phyloP scores from a whole-genome alignment of 2,797 vertebrate genomes.

The Peromyscus attwateri region DNA sequence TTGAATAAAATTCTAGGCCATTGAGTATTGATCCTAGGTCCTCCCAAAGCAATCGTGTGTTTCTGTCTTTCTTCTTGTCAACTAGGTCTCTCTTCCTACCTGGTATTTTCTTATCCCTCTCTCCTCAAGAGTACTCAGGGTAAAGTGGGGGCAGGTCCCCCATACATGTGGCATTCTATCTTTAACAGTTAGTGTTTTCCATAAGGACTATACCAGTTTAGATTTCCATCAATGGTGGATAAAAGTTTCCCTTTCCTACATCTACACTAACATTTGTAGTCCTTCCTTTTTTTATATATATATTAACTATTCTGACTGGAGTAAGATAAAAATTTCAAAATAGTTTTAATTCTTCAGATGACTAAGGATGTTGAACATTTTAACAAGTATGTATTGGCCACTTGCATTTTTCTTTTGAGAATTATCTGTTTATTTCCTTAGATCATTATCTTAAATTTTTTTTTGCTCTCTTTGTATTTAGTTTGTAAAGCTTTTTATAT shows the following conservation, averaged over 20 bases:
- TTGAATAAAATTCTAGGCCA: too few species aligned
- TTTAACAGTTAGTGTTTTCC: not conserved
- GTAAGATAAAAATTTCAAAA: not conserved
- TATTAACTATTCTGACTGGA: not conserved
- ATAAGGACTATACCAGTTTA: not conserved
- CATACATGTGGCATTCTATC: not conserved
- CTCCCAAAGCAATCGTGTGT: too few species aligned
- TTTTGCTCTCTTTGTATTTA: not conserved
- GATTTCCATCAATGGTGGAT: not conserved
- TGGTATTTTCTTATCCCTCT: too few species aligned
- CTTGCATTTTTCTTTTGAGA: not conserved
- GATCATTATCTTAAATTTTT: not conserved
- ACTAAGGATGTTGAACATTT: not conserved
- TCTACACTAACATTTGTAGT: not conserved
- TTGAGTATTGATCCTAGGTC: too few species aligned
- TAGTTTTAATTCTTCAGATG: not conserved
- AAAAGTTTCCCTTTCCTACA: not conserved
- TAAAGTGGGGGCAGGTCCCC: too few species aligned
- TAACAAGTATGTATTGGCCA: not conserved
- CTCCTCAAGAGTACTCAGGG: too few species aligned
- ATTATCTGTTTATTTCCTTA: not conserved
- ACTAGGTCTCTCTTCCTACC: too few species aligned
- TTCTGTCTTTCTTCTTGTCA: too few species aligned
- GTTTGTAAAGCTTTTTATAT: not conserved
- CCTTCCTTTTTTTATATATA: not conserved